Evolutionary conservation across 2,888 invertebrate genomes (phyloP), one percentile per base, ranked within the genome.

Genomic region (Bombylius discolor): DNA sequence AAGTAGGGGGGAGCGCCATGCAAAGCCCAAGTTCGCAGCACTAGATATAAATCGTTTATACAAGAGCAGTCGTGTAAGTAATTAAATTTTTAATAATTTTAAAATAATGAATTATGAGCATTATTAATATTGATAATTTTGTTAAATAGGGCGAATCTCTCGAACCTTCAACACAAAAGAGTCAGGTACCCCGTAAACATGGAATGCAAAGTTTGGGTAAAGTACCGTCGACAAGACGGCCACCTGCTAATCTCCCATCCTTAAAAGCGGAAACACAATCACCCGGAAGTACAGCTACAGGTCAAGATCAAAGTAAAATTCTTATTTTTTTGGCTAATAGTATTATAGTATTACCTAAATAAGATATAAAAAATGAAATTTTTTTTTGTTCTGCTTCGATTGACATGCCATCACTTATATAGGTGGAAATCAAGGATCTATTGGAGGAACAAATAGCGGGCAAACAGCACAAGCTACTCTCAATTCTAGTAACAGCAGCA

Each of bases 171-270:
- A 87, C 87, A 76, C 87, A 87, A 70, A 91, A 90, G 79, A 89
- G 83, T 78, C 85, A 87, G 79, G 83, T 88, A 78, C 87, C 87
- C 75, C 91, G 91, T 79, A 96, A 96, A 85, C 95, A 97, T 95
- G 97, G 97, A 84, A 92, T 98, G 89, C 98, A 98, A 89, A 89
- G 89, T 81, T 87, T 99, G 87, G 98, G 98, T 79, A 98, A 97
- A 85, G 92, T 97, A 79, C 92, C 91, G 77, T 90, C 89, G 78
- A 92, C 93, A 76, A 89, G 98, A 80, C 89, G 98, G 77, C 94
- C 97, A 80, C 97, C 98, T 77, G 95, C 93, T 75, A 95, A 97
- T 82, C 81, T 98, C 78, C 98, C 98, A 75, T 98, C 97, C 83
- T 79, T 98, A 79, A 98, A 95, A 83, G 93, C 96, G 76, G 98